Base-by-base conservation (phyloP, 2,797 vertebrate species). In the Oreortyx pictus region DNA sequence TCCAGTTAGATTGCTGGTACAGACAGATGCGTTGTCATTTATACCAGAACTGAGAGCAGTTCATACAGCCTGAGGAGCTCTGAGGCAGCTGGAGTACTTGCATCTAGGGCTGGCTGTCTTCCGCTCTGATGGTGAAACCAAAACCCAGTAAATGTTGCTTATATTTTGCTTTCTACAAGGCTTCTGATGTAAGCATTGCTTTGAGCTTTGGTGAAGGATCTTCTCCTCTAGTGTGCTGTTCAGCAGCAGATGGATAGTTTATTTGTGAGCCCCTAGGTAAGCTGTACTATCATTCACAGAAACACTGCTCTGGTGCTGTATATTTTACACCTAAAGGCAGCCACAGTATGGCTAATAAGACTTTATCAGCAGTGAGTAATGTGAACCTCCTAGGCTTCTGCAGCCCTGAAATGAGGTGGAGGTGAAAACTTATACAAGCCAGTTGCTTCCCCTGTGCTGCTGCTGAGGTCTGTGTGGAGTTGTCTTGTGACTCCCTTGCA, bases 51-150 rank as follows among this genome's bases (percentile, higher is more conserved):
- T 96, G 82, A 93, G 82, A 89, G 68, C 74, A 67, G 74, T 91
- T 49, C 29, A 49, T 43, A 24, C 31, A 81, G 77, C 39, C 72
- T 90, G 49, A 72, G 88, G 64, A 95, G 43, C 90, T 71, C 43
- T 94, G 88, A 94, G 86, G 88, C 81, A 64, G 7, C 84, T 96
- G 57, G 93, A 86, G 91, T 84, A 64, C 7, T 87, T 95, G 57
- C 52, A 22, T 50, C 43, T 60, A 47, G 23, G 22, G 20, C 70
- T 94, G 39, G 6, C 39, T 88, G 15, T 47, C 16, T 86, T 60
- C 19, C 91, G 19, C 22, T 68, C 41, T 81, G 44, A 37, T 29
- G 27, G 7, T 67, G 73, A 75, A 93, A 73, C 27, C 20, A 85
- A 78, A 86, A 56, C 16, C 19, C 37, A 41, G 54, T 46, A 66